A percentile compares a stretch with the other conserved stretches of the same genome.
Evolutionary conservation across 2,113 vertebrate genomes (phyloP).

Genomic region (Myiopsitta monachus): DNA sequence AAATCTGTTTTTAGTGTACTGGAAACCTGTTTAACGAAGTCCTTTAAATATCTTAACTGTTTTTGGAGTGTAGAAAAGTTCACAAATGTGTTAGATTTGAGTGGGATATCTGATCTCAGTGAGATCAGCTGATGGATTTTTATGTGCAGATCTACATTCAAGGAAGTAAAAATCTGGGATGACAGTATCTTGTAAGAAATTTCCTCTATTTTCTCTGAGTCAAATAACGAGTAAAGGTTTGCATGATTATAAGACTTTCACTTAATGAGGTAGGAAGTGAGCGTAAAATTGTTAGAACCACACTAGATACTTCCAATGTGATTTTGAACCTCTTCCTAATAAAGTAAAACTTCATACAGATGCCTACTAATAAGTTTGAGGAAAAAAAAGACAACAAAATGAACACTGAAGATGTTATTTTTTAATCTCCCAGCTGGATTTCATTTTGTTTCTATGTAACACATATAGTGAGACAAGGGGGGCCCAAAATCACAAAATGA

Average conservation of each 20-base stretch:
- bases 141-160: neutral
- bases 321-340: neutral
- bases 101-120: constrained; percentile 22
- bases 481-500: too few relatives aligned
- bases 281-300: neutral
- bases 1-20: constrained; percentile 74
- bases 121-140: constrained; percentile 6
- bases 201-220: neutral
- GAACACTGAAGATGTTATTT: neutral
- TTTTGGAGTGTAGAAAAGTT: constrained; percentile 17
- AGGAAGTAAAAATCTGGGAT: neutral
- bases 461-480: neutral
- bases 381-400: neutral
- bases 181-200: neutral
- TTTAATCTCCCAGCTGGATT: neutral
- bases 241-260: neutral
- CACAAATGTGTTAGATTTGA: constrained; percentile 1
- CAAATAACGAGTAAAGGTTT: constrained; percentile 1
- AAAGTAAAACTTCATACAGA: neutral
- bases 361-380: neutral
- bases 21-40: constrained; percentile 65
- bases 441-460: neutral
- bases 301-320: neutral
- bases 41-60: constrained; percentile 38
- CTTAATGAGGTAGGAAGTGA: neutral